These are phyloP conservation scores for Orius laevigatus DNA, from an alignment of 1,140 invertebrate genomes.

Conservation along the genomic window DNA sequence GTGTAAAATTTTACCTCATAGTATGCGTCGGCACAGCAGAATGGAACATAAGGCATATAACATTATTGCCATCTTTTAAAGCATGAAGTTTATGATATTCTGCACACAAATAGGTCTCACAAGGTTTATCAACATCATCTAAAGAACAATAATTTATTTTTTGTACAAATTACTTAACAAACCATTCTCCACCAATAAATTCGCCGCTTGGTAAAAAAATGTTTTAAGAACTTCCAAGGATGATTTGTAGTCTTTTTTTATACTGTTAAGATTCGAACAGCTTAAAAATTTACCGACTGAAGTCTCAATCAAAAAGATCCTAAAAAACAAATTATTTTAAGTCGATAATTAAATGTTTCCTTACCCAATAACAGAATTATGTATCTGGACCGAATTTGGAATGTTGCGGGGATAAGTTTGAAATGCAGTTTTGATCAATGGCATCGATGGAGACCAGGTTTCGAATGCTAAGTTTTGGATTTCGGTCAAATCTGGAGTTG, in stretches of 20 bases:
- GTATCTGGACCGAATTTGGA: conserved; percentile 38
- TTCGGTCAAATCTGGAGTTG: conserved; percentile 48
- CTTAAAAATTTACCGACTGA: conserved; percentile 44
- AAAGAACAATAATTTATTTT: conserved; percentile 22
- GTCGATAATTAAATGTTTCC: conserved; percentile 6
- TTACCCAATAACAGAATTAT: conserved; percentile 43
- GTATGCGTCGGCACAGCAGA: conserved; percentile 47
- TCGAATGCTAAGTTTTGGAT: conserved; percentile 53
- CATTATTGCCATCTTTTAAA: conserved; percentile 36
- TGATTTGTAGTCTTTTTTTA: conserved; percentile 35
- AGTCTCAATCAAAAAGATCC: conserved; percentile 54
- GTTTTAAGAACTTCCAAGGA: conserved; percentile 49
- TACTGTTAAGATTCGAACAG: conserved; percentile 28
- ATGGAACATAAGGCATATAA: conserved; percentile 50
- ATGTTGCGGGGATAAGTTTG: conserved; percentile 45
- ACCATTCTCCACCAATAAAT: conserved; percentile 20
- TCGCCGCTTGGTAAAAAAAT: conserved; percentile 46
- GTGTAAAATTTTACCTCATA: conserved; percentile 41
- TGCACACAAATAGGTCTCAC: conserved; percentile 63
- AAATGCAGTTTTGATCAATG: conserved; percentile 42
- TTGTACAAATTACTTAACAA: conserved; percentile 22
- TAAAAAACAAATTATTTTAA: conserved; percentile 22
- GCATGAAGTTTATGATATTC: conserved; percentile 74
- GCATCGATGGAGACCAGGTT: conserved; percentile 52
- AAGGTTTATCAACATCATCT: conserved; percentile 22